Evolutionary conservation across 2,113 vertebrate genomes (phyloP).

Genomic region (Lepus americanus): DNA sequence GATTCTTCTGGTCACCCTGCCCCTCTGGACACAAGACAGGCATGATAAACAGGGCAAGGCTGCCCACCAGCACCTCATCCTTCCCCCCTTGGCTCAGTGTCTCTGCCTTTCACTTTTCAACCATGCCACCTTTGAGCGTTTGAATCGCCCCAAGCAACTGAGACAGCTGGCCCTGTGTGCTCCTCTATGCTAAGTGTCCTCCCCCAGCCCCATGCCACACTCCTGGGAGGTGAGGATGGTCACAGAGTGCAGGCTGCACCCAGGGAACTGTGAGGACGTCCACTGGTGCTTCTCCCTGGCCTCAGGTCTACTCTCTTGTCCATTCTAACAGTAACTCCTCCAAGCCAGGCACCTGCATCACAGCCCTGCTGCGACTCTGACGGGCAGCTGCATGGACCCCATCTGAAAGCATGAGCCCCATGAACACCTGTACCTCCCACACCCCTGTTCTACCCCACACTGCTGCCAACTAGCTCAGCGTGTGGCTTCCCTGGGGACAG

Average conservation of each 20-base stretch:
- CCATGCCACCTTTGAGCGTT: no score
- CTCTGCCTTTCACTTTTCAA: not conserved
- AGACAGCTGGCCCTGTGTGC: not conserved
- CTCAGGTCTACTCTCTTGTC: not conserved
- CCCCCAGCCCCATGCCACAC: no score
- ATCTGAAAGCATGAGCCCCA: no score
- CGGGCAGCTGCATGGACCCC: no score
- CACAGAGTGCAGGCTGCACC: no score
- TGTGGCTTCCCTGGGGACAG: not conserved
- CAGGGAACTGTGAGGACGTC: no score
- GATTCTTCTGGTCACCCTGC: not conserved
- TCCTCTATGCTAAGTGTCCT: not conserved
- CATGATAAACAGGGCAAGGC: not conserved
- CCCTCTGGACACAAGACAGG: accelerated
- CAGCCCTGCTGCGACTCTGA: not conserved
- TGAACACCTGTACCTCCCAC: accelerated
- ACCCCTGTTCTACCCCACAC: not conserved
- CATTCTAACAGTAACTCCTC: not conserved
- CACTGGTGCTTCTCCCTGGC: not conserved
- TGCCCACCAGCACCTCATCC: accelerated
- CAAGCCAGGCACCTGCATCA: no score
- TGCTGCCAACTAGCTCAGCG: not conserved
- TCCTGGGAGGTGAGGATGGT: not conserved
- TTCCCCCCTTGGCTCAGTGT: accelerated
- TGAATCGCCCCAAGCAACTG: not conserved